Evolutionary conservation across 2,888 invertebrate genomes (phyloP), one percentile per base, ranked within the genome.

Genomic region (Arrhopalites spinosus): DNA sequence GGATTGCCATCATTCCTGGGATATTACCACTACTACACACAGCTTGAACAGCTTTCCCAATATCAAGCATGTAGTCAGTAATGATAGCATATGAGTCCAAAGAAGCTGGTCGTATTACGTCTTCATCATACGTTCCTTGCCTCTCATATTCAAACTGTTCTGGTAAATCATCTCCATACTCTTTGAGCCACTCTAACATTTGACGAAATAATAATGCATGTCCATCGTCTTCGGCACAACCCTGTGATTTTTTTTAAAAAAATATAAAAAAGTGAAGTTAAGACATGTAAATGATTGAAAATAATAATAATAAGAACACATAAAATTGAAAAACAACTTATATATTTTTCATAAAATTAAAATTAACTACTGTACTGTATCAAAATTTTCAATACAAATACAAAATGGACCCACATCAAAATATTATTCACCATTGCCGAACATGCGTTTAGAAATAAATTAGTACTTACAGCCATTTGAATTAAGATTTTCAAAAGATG

Each of bases 41-140:
- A 11, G 76, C 73, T 74, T 83, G 80, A 7, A 83, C 71, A 2
- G 78, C 78, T 77, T 78, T 73, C 36, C 81, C 82, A n/a, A 82
- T 73, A 61, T 82, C 81, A n/a, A 82, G 64, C 75, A 83, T 81
- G 70, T 83, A 83, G n/a, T 83, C 81, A 77, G 81, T 78, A 13
- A 82, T 73, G 17, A 78, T 79, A 23, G 78, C 78, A 53, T 79
- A 74, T 15, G 78, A 78, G 17, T 76, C 73, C 3, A 81, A 74
- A 50, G 76, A 53, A 29, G 79, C 72, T 25, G 79, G 79, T 23
- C 25, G 2, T 8, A 59, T 59, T 20, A 59, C 23, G 23, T 59
- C 59, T 23, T 59, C 59, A 23, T 59, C 59, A 23, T 59, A 59
- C 17, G 75, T 73, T 20, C 74, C 75, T 30, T 78, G 74, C n/a